Conservation (phyloP, 2,113 vertebrate species). For the Misgurnus anguillicaudatus region DNA sequence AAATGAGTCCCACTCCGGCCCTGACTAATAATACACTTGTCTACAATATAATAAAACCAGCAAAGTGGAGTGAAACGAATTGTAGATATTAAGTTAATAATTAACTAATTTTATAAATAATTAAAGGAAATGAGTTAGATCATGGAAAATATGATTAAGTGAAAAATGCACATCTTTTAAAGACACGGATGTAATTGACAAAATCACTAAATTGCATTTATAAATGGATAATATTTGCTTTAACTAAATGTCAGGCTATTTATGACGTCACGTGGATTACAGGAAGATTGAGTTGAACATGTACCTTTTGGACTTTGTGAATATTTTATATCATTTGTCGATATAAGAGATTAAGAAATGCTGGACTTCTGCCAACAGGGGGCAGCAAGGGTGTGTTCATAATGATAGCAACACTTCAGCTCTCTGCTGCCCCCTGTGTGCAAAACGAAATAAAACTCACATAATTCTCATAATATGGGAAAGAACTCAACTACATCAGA, state of each 20-base stretch:
- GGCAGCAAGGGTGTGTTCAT: slow-evolving; percentile 31
- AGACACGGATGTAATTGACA: not conserved
- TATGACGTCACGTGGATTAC: not conserved
- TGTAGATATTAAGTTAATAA: no score
- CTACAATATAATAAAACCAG: no score
- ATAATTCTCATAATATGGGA: not conserved
- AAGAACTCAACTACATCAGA: not conserved
- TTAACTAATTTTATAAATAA: no score
- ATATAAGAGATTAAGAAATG: not conserved
- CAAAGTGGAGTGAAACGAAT: no score
- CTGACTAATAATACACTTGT: no score
- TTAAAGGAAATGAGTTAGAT: no score
- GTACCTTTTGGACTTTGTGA: not conserved
- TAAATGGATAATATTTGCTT: not conserved
- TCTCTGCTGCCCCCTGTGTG: not conserved
- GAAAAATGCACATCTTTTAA: no score
- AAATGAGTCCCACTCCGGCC: no score
- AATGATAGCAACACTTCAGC: not conserved
- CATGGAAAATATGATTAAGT: no score
- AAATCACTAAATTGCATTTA: not conserved
- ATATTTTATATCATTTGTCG: not conserved
- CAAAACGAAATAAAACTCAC: not conserved
- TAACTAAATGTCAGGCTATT: not conserved
- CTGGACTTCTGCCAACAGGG: slow-evolving; percentile 28
- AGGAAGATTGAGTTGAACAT: not conserved